Percentiles rank a stretch among this genome's conserved stretches.
Evolutionary conservation across 2,888 invertebrate genomes (phyloP).

Genomic region (Miltochrista miniata): DNA sequence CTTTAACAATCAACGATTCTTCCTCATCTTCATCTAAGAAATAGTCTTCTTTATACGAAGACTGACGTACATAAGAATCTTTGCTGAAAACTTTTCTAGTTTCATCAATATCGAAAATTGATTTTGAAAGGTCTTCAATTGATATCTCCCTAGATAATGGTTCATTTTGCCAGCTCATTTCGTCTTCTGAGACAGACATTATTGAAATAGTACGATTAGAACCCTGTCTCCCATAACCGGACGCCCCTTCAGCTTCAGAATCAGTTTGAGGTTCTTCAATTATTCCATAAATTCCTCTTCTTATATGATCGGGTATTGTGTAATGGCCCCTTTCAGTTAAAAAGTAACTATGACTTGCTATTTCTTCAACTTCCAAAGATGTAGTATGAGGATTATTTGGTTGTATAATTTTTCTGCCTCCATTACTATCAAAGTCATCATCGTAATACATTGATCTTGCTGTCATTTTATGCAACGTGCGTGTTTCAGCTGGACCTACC

Average conservation of each 20-base stretch:
- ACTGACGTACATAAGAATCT: slow-evolving; percentile 73
- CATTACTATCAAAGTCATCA: slow-evolving; percentile 72
- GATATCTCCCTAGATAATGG: slow-evolving; percentile 83
- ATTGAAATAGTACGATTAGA: slow-evolving; percentile 85
- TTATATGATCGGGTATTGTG: slow-evolving; percentile 69
- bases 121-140: slow-evolving; percentile 82
- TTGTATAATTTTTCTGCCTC: slow-evolving; percentile 63
- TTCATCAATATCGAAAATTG: slow-evolving; percentile 79
- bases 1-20: slow-evolving; percentile 66
- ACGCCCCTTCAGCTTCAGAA: slow-evolving; percentile 74
- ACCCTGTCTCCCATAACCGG: slow-evolving; percentile 52
- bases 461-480: slow-evolving; percentile 86
- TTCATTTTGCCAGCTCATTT: slow-evolving; percentile 81
- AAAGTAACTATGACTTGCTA: slow-evolving; percentile 84
- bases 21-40: slow-evolving; percentile 70
- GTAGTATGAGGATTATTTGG: slow-evolving; percentile 80
- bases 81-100: slow-evolving; percentile 77
- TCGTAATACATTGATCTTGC: slow-evolving; percentile 83
- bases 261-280: slow-evolving; percentile 80
- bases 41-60: slow-evolving; percentile 79
- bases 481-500: slow-evolving; percentile 87
- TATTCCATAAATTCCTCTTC: slow-evolving; percentile 74
- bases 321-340: slow-evolving; percentile 80
- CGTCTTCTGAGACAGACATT: slow-evolving; percentile 86
- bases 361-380: slow-evolving; percentile 84